Conservation (phyloP, 92 coral and sea anemone genomes). For the Palythoa heliodiscus region DNA sequence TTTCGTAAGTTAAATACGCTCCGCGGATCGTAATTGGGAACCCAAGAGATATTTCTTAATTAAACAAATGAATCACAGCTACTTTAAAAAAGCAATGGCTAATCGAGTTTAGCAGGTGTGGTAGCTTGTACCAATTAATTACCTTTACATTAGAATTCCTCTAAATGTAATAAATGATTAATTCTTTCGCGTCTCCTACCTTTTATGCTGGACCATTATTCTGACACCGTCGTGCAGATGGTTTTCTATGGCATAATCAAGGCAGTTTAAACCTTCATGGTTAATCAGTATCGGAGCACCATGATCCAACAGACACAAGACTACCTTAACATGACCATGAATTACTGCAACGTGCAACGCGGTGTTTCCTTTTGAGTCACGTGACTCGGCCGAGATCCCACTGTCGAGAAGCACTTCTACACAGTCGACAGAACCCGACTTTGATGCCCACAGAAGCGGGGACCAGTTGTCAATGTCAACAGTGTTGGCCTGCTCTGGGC, state of each 20-base stretch:
- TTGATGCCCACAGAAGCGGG: conserved; percentile 24
- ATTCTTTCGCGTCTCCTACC: conserved; percentile 28
- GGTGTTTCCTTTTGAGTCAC: conserved; percentile 65
- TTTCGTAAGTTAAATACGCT: too few species aligned
- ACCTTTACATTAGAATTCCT: too few species aligned
- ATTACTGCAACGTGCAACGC: conserved; percentile 70
- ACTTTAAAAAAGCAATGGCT: too few species aligned
- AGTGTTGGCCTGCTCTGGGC: background rate
- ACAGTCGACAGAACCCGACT: conserved; percentile 26
- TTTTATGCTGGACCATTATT: conserved; percentile 54
- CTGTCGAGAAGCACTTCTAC: conserved; percentile 49
- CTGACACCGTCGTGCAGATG: conserved; percentile 44
- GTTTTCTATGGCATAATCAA: conserved; percentile 66
- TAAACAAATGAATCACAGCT: too few species aligned
- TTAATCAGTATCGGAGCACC: conserved; percentile 39
- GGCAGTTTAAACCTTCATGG: conserved; percentile 54
- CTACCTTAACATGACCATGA: conserved; percentile 52
- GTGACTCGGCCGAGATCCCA: conserved; percentile 63
- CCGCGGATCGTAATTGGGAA: too few species aligned
- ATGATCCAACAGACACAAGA: conserved; percentile 57
- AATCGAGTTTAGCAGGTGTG: too few species aligned
- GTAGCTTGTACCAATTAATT: too few species aligned
- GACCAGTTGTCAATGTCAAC: conserved; percentile 25
- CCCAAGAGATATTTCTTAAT: too few species aligned
- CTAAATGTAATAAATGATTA: background rate